Percentiles rank a stretch among this genome's conserved stretches.
phyloP scores from a whole-genome alignment of 2,113 vertebrate species.

The Narcine bancroftii region DNA sequence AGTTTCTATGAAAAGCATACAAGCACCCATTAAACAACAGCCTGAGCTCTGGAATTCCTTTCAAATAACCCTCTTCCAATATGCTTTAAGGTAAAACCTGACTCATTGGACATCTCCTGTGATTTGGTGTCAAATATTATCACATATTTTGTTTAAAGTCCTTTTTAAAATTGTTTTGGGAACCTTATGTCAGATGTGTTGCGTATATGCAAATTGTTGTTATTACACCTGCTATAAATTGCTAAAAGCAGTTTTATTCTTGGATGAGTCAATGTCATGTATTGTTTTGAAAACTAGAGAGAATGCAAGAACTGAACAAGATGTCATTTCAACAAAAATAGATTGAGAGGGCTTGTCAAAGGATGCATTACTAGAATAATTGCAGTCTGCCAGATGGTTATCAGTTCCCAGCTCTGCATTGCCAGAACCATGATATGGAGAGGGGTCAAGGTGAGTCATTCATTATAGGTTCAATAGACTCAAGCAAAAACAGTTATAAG shows the following conservation, averaged over 20 bases:
- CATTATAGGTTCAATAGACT: neutral
- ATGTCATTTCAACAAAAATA: neutral
- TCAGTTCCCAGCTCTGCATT: neutral
- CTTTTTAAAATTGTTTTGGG: too few species aligned
- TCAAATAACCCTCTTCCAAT: too few species aligned
- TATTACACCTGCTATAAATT: neutral
- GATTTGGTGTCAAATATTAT: too few species aligned
- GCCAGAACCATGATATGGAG: neutral
- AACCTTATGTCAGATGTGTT: too few species aligned
- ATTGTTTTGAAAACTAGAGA: neutral
- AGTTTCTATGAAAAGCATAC: neutral
- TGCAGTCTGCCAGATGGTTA: neutral
- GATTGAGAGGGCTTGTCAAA: constrained; percentile 21
- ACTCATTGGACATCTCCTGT: too few species aligned
- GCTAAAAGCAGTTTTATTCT: neutral
- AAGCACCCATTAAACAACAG: neutral
- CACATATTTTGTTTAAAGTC: too few species aligned
- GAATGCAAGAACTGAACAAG: neutral
- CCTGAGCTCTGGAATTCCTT: too few species aligned
- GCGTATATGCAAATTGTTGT: too few species aligned
- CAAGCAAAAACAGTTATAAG: neutral
- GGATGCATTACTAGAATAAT: neutral
- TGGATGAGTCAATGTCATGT: neutral
- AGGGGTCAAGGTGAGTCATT: neutral
- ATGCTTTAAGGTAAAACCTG: too few species aligned